Percentiles rank a stretch among this genome's conserved stretches.
Evolutionary conservation across 2,113 vertebrate species (phyloP).

Genomic region (Dicrurus megarhynchus): DNA sequence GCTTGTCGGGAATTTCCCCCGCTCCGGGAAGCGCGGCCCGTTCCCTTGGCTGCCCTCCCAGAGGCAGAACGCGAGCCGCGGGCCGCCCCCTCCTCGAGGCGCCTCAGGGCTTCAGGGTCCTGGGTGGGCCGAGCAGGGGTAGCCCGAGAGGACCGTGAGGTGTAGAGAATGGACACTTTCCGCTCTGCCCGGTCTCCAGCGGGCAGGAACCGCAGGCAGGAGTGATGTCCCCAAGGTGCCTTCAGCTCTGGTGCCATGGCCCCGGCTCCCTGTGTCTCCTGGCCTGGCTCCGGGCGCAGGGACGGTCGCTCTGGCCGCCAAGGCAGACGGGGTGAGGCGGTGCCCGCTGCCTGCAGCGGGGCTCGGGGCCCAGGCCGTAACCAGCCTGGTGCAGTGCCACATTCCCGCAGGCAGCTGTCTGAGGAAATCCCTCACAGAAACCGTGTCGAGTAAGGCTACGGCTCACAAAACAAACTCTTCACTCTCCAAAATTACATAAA

Average conservation of each 20-base stretch:
- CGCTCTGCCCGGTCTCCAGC: rapidly evolving
- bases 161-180: background rate
- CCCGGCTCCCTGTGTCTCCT: too few relatives aligned
- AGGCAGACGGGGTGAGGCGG: rapidly evolving
- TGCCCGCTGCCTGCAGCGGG: too few relatives aligned
- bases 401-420: rapidly evolving
- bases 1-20: background rate
- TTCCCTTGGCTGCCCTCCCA: background rate
- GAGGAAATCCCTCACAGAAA: background rate
- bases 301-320: rapidly evolving
- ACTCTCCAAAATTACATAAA: rapidly evolving
- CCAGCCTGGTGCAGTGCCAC: rapidly evolving
- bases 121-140: rapidly evolving
- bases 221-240: background rate
- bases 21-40: background rate
- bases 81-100: rapidly evolving
- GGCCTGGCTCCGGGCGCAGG: too few relatives aligned
- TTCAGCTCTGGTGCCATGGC: too few relatives aligned
- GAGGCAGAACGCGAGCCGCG: background rate
- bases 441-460: rapidly evolving
- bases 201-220: background rate
- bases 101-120: background rate
- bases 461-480: background rate
- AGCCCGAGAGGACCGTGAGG: background rate
- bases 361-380: rapidly evolving